Conservation (phyloP, 2,113 vertebrate species). For the Laticauda colubrina region DNA sequence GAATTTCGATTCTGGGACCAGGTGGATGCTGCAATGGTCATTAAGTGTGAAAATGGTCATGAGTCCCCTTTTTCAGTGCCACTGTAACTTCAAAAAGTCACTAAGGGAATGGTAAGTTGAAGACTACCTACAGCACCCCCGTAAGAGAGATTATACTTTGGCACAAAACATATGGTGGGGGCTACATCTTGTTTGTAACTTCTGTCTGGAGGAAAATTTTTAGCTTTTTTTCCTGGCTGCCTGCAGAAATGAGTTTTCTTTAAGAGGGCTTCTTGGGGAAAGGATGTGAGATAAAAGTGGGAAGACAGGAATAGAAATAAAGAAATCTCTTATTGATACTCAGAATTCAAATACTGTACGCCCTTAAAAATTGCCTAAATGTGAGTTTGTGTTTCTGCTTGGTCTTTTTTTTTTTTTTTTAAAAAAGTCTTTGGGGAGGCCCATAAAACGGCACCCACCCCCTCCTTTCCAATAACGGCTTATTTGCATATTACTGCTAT, state of each 20-base stretch:
- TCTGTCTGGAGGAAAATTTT: no score
- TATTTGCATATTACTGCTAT: background rate
- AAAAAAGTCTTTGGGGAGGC: background rate
- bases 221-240: background rate
- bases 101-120: no score
- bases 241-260: background rate
- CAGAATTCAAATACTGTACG: slow-evolving; percentile 42
- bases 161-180: background rate
- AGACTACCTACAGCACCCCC: no score
- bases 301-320: background rate
- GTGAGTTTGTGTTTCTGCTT: background rate
- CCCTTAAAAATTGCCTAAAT: background rate
- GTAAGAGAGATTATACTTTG: background rate
- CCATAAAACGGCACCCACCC: background rate
- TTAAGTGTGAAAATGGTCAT: no score
- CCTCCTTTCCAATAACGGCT: background rate
- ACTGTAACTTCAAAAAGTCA: no score
- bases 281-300: background rate
- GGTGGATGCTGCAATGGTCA: no score
- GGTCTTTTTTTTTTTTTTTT: background rate
- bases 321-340: slow-evolving; percentile 32
- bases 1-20: no score
- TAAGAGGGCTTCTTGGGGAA: background rate
- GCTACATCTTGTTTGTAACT: background rate
- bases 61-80: no score